Conservation (phyloP, 2,797 vertebrate species). For the Numenius phaeopus region DNA sequence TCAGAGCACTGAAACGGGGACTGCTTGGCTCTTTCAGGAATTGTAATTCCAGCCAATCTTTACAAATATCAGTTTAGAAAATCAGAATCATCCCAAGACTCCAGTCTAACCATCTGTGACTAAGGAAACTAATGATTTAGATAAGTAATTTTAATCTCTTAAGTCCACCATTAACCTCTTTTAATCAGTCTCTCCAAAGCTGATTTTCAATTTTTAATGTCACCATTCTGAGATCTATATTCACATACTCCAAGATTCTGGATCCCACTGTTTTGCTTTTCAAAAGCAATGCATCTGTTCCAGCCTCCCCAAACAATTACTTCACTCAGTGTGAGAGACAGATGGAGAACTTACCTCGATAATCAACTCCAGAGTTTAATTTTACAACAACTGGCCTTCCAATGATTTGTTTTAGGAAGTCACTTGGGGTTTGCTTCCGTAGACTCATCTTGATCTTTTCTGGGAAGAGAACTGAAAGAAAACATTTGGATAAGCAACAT, state of each 20-base stretch:
- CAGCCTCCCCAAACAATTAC: not conserved
- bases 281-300: not conserved
- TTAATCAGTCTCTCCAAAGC: not conserved
- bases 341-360: constrained; percentile 87
- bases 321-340: not conserved
- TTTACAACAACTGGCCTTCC: constrained; percentile 98
- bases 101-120: not conserved
- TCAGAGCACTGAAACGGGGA: not conserved
- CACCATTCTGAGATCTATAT: not conserved
- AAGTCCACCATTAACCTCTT: not conserved
- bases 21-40: not conserved
- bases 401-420: constrained; percentile 99
- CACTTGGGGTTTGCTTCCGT: constrained; percentile 97
- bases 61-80: not conserved
- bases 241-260: not conserved
- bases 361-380: constrained; percentile 98
- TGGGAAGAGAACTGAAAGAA: not conserved
- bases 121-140: not conserved
- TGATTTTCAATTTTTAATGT: not conserved
- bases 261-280: not conserved
- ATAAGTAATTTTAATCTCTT: not conserved
- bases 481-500: not conserved
- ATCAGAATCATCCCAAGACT: not conserved
- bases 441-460: constrained; percentile 89
- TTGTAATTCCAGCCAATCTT: not conserved